phyloP scores from a whole-genome alignment of 1,140 invertebrate species.

The Solenopsis fugax region DNA sequence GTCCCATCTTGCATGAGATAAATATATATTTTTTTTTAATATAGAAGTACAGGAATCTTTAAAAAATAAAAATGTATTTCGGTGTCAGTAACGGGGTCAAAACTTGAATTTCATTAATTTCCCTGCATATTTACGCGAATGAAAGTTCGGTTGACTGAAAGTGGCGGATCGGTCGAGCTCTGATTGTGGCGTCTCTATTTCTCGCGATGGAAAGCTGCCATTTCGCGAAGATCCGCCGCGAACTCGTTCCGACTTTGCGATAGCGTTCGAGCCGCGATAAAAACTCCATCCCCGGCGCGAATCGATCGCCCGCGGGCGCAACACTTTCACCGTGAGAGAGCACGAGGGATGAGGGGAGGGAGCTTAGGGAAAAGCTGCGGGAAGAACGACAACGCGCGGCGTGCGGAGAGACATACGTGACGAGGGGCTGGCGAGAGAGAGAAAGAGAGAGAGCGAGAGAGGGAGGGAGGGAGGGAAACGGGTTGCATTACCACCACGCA shows the following conservation, averaged over 20 bases:
- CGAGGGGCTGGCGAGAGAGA: constrained; percentile 4
- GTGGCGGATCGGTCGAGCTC: background rate
- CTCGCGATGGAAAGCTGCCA: constrained; percentile 24
- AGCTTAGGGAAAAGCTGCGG: constrained; percentile 28
- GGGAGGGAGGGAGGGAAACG: background rate
- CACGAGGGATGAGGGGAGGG: background rate
- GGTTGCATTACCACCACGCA: constrained; percentile 49
- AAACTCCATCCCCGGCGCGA: constrained; percentile 52
- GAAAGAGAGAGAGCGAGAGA: background rate
- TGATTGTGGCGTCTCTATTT: constrained; percentile 33
- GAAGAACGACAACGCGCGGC: constrained; percentile 45
- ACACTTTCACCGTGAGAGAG: constrained; percentile 68
- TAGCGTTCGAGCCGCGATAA: constrained; percentile 65
- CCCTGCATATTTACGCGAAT: background rate
- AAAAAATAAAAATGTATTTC: background rate
- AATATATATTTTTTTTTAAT: too few species aligned
- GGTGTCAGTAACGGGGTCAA: too few species aligned
- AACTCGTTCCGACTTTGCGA: constrained; percentile 57
- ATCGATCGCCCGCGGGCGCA: constrained; percentile 68
- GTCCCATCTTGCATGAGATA: background rate
- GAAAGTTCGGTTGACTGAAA: constrained; percentile 5
- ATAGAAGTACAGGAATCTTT: background rate
- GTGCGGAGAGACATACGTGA: constrained; percentile 22
- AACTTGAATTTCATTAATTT: background rate
- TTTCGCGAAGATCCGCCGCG: constrained; percentile 38